A percentile compares a stretch with the other conserved stretches of the same genome.
Conservation (phyloP, 2,888 invertebrate genomes). For the Apodemia zela region DNA sequence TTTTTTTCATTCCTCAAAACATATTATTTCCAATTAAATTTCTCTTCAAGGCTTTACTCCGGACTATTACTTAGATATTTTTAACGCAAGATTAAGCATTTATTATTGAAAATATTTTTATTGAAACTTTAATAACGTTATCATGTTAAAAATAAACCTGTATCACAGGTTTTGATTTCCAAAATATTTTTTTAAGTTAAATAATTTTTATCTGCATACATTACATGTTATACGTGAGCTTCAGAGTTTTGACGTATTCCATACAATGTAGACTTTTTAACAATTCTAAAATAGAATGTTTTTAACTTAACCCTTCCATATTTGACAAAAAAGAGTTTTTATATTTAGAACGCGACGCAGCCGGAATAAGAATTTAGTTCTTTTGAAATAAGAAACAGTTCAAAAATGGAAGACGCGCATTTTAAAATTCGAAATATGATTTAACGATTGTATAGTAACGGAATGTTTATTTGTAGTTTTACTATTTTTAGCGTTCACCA, state of each 20-base stretch:
- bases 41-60: too few species aligned
- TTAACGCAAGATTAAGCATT: too few species aligned
- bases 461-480: conserved; percentile 32
- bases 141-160: too few species aligned
- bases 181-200: not conserved
- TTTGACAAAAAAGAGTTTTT: conserved; percentile 77
- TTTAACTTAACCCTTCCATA: conserved; percentile 80
- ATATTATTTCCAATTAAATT: too few species aligned
- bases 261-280: conserved; percentile 79
- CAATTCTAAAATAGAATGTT: conserved; percentile 79
- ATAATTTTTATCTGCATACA: conserved; percentile 31
- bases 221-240: conserved; percentile 50
- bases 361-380: conserved; percentile 70
- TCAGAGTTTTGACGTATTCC: conserved; percentile 78
- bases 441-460: conserved; percentile 48
- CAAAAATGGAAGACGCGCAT: conserved; percentile 60
- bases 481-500: not conserved
- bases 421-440: conserved; percentile 54
- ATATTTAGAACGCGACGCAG: conserved; percentile 75
- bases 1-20: too few species aligned
- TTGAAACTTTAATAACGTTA: too few species aligned
- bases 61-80: too few species aligned
- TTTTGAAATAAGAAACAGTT: conserved; percentile 73
- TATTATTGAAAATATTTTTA: too few species aligned
- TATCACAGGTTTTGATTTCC: too few species aligned